A percentile compares a stretch with the other conserved stretches of the same genome.
These are phyloP conservation scores for Caenorhabditis sp. DNA, from an alignment of 2,888 invertebrate species.

Conservation along the genomic window DNA sequence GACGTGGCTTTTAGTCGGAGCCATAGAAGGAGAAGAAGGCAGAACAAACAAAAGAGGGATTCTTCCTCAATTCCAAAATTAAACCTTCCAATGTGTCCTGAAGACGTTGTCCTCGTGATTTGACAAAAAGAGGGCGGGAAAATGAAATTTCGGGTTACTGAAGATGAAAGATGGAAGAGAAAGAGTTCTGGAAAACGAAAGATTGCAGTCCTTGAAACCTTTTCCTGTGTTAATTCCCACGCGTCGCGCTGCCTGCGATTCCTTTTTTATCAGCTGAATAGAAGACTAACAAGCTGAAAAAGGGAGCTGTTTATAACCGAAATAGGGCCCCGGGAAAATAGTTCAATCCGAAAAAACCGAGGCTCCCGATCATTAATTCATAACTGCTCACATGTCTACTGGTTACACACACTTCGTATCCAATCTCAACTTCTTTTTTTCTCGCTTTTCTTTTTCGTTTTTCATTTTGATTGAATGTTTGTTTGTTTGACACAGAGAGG, in stretches of 20 bases:
- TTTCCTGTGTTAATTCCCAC: conserved; percentile 32
- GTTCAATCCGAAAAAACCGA: conserved; percentile 55
- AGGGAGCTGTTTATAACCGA: conserved; percentile 26
- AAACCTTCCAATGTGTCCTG: conserved; percentile 32
- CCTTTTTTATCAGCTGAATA: conserved; percentile 49
- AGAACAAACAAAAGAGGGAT: conserved; percentile 43
- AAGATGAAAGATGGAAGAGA: conserved; percentile 6
- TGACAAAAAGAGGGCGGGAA: conserved; percentile 48
- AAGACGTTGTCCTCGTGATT: conserved; percentile 49
- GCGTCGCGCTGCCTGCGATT: conserved; percentile 10
- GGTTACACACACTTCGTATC: conserved; percentile 42
- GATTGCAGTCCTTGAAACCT: conserved; percentile 32
- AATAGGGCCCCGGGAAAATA: conserved; percentile 18
- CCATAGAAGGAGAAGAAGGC: conserved; percentile 8
- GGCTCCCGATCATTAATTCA: conserved; percentile 63
- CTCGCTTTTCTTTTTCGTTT: conserved; percentile 13
- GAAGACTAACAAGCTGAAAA: conserved; percentile 36
- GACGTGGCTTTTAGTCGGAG: conserved; percentile 38
- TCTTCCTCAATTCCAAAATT: conserved; percentile 33
- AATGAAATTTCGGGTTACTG: conserved; percentile 34
- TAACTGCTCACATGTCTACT: conserved; percentile 63
- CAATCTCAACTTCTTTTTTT: conserved; percentile 19
- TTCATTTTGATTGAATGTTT: conserved; percentile 40
- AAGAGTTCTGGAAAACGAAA: conserved; percentile 34
- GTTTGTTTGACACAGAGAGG: conserved; percentile 7